Evolutionary conservation across 1,140 invertebrate species (phyloP), one percentile per base, ranked within the genome.

Genomic region (Xylocopa sonorina): DNA sequence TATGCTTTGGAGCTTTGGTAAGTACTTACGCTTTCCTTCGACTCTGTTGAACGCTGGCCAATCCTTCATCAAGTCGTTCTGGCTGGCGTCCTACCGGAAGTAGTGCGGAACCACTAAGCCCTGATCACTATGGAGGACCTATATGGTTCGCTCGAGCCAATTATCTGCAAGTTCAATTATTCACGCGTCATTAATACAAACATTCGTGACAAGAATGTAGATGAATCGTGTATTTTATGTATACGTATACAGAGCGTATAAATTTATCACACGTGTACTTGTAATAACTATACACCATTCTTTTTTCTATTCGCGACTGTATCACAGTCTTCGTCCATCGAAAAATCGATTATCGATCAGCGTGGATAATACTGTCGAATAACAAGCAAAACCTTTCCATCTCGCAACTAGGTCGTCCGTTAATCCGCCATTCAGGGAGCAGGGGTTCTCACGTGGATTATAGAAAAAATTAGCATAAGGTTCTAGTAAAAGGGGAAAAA

Each of bases 11-110:
- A 46, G 57, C 16, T 12, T 38, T n/a, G n/a, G n/a, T n/a, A n/a
- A n/a, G 46, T 83, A 94, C 95, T 95, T 93, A 97, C 97, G 88
- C 96, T 96, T 92, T 97, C 96, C 74, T 96, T 97, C 14, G 95
- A 95, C 83, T 94, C 94, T 86, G 96, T 95, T 76, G 98, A 93
- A 75, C 96, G 94, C 71, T 96, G 94, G 6, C 95, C 96, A 85
- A 97, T 96, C 78, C 94, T 95, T 95, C 96, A 97, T 97, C 97
- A 98, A n/a, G 96, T 98, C 77, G 98, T 96, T 46, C 94, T 95
- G 9, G 97, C 97, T 0, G 96, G 96, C 1, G 97, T 97, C 85
- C 97, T 93, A 2, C 97, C 97, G 50, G 96, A 96, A 86, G 97
- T 97, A 88, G 96, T 95, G 91, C 97, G 98, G 58, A 97, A 93